A percentile compares a stretch with the other conserved stretches of the same genome.
These are phyloP conservation scores for Yasuhikotakia modesta DNA, from an alignment of 2,797 vertebrate species.

Conservation along the genomic window DNA sequence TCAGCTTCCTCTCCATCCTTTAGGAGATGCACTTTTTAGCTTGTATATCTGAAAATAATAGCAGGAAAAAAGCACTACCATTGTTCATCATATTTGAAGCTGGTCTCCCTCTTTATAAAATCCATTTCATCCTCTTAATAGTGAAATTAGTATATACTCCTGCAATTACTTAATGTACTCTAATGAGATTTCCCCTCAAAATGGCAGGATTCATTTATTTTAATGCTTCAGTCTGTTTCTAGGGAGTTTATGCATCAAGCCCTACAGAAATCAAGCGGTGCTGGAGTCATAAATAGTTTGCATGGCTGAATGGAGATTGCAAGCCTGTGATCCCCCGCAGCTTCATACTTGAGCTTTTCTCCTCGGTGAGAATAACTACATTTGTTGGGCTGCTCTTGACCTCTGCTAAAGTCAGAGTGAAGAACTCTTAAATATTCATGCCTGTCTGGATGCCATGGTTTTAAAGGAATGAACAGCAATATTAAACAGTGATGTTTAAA, in stretches of 20 bases:
- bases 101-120: constrained; percentile 77
- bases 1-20: too few relatives aligned
- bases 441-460: constrained; percentile 2
- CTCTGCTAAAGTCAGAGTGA: constrained; percentile 32
- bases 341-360: constrained; percentile 38
- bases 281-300: constrained; percentile 73
- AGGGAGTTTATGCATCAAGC: constrained; percentile 66
- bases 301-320: constrained; percentile 57
- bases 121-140: constrained; percentile 85
- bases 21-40: neutral
- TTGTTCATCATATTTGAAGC: constrained; percentile 63
- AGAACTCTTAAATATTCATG: constrained; percentile 38
- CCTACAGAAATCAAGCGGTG: constrained; percentile 46
- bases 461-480: neutral
- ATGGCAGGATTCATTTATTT: constrained; percentile 84
- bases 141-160: constrained; percentile 84
- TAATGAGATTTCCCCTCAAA: constrained; percentile 83
- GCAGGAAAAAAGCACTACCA: constrained; percentile 64
- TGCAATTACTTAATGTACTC: constrained; percentile 85
- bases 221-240: constrained; percentile 75
- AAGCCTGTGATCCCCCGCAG: constrained; percentile 59
- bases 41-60: constrained; percentile 58
- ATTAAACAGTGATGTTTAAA: constrained; percentile 4
- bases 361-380: constrained; percentile 40
- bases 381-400: constrained; percentile 48